A percentile compares a stretch with the other conserved stretches of the same genome.
Conservation (phyloP, 2,113 vertebrate genomes). For the Nycticorax nycticorax region DNA sequence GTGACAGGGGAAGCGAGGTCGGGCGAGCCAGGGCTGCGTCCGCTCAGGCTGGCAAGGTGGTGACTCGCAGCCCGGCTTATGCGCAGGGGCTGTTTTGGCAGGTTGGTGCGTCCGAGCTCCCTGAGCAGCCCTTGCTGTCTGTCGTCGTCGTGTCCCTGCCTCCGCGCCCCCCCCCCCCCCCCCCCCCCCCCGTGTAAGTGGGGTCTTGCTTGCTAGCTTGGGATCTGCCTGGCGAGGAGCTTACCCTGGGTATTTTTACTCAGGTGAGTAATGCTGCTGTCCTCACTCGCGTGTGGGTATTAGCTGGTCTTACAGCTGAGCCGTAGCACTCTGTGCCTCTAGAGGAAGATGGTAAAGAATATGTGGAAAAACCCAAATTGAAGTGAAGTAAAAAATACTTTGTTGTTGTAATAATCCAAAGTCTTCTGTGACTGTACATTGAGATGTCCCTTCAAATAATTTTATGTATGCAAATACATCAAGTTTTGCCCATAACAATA, state of each 20-base stretch:
- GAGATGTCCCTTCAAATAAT: background rate
- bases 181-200: accelerated
- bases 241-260: background rate
- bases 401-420: background rate
- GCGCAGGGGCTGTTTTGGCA: accelerated
- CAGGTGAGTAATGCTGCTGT: background rate
- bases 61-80: accelerated
- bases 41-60: accelerated
- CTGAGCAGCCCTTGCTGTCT: accelerated
- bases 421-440: background rate
- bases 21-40: accelerated
- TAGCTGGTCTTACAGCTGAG: accelerated
- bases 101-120: accelerated
- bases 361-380: accelerated
- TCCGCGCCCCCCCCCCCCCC: background rate
- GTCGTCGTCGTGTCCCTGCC: too few relatives aligned
- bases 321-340: background rate
- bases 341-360: background rate
- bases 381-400: background rate
- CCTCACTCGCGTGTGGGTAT: accelerated
- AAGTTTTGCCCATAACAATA: background rate
- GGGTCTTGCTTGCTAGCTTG: too few relatives aligned
- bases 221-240: background rate
- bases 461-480: background rate
- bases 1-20: accelerated